phyloP scores from a whole-genome alignment of 2,888 invertebrate species.

The Criorhina ranunculi region DNA sequence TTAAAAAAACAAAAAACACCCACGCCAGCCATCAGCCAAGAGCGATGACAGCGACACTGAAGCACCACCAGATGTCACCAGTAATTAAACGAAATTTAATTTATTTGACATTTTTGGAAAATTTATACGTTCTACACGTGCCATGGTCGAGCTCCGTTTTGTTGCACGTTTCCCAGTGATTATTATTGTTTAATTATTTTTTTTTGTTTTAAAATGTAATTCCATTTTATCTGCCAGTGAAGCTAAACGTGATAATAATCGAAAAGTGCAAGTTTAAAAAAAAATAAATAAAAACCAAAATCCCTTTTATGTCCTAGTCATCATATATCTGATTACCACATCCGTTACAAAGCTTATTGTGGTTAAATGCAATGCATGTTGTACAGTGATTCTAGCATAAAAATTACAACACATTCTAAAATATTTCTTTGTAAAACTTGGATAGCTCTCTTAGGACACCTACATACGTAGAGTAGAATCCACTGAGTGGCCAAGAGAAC shows the following conservation, averaged over 20 bases:
- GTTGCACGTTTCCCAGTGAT: constrained; percentile 35
- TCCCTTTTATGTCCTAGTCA: not conserved
- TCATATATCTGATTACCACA: constrained; percentile 18
- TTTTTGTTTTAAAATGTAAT: constrained; percentile 25
- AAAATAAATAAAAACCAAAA: not conserved
- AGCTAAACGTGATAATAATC: constrained; percentile 17
- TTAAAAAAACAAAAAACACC: constrained; percentile 1
- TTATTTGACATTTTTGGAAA: constrained; percentile 70
- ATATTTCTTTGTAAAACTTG: too few relatives aligned
- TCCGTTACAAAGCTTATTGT: not conserved
- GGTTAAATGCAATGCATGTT: not conserved
- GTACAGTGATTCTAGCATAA: constrained; percentile 12
- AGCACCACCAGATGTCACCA: constrained; percentile 69
- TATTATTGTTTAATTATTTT: constrained; percentile 38
- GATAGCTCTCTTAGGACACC: too few relatives aligned
- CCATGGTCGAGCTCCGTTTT: not conserved
- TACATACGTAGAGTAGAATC: too few relatives aligned
- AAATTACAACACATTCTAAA: not conserved
- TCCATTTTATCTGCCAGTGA: constrained; percentile 23
- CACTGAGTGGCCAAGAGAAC: too few relatives aligned
- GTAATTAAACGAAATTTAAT: constrained; percentile 75
- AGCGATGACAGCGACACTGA: constrained; percentile 63
- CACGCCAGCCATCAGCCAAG: constrained; percentile 5
- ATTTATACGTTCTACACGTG: constrained; percentile 62
- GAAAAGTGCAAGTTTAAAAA: constrained; percentile 14